Evolutionary conservation across 53 echinoderm and acorn worm species (phyloP), one percentile per base, ranked within the genome.

Genomic region (Hippasteria phrygiana): DNA sequence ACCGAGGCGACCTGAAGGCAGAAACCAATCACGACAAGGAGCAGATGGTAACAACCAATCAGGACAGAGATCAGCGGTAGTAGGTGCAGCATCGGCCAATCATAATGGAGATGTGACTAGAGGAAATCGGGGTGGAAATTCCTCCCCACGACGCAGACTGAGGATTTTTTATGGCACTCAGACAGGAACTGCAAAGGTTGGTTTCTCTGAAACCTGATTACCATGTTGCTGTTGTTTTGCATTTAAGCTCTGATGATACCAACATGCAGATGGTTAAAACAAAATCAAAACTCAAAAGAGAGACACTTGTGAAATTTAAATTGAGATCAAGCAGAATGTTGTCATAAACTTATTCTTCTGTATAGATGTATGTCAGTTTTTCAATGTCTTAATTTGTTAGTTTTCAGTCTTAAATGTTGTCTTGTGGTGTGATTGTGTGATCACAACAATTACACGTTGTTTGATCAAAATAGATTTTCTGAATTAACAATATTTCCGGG

Each of bases 141-240:
- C 65, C 6, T 55, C 38, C 22, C 54, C 33, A 28, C 40, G 28
- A 31, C 13, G 38, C 29, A 79, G 69, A 20, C 48, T 95, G 22
- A 83, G 81, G 73, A 88, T 96, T 36, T 96, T 94, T 66, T 96
- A 92, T 74, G 96, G 94, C 35, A 92, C 96, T 4, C 96, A 96
- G 55, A 96, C 96, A n/a, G 96, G 96, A 10, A 96, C 92, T 73
- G 94, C 96, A 5, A 86, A 96, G 93, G 96, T 96, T 70, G 43
- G 33, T 62, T 20, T 27, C 41, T 48, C 16, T 43, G 5, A 53
- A 24, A 24, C 26, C 59, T 24, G 54, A 8, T 59, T 59, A 0
- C 1, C 0, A 24, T 59, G 2, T 18, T 59, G 20, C 22, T 59
- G 16, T 24, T 12, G 16, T 0, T 6, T 2, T 55, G 11, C 18